These are phyloP conservation scores for Empis stercorea DNA, from an alignment of 2,888 invertebrate species.

Conservation along the genomic window DNA sequence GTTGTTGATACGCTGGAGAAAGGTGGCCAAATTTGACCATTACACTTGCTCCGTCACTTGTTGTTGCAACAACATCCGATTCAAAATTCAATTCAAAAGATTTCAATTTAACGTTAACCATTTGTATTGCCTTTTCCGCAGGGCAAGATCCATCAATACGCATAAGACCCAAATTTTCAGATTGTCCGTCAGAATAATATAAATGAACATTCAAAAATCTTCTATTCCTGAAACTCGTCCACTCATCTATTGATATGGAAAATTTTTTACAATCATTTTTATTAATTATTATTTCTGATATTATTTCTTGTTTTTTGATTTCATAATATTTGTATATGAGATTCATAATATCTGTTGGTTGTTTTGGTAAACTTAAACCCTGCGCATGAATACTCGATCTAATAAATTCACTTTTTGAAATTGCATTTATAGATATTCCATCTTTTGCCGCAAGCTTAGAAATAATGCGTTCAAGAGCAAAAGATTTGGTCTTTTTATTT, in stretches of 20 bases:
- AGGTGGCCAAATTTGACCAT: conserved; percentile 2
- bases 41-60: conserved; percentile 1
- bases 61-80: not conserved
- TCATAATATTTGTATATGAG: not conserved
- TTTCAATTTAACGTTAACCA: not conserved
- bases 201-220: conserved; percentile 2
- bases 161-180: conserved; percentile 1
- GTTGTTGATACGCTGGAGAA: not conserved
- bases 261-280: conserved; percentile 1
- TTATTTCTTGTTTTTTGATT: not conserved
- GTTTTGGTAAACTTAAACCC: conserved; percentile 1
- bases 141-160: conserved; percentile 2
- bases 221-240: conserved; percentile 1
- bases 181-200: not conserved
- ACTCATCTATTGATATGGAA: conserved; percentile 1
- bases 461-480: not conserved
- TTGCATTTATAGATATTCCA: not conserved
- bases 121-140: not conserved
- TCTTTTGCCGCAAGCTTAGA: conserved; percentile 1
- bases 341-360: conserved; percentile 1
- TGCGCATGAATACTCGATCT: not conserved
- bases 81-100: not conserved
- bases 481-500: not conserved
- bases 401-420: conserved; percentile 1
- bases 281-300: not conserved